Percentiles rank a stretch among this genome's conserved stretches.
Conservation (phyloP, 1,140 invertebrate genomes). For the Sitobion miscanthi region DNA sequence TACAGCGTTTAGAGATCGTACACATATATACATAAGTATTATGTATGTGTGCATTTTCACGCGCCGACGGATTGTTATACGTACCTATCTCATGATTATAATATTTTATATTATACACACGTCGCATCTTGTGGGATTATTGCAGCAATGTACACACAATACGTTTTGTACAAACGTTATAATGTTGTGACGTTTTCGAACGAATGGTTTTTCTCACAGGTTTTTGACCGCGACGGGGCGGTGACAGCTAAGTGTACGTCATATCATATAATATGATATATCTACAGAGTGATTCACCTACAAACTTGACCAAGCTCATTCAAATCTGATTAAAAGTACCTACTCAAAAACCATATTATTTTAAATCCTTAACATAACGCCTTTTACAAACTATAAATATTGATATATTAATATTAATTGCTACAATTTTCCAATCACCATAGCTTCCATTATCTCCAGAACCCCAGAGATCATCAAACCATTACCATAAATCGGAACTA, state of each 20-base stretch:
- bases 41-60: not conserved
- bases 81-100: slow-evolving; percentile 11
- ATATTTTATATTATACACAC: not conserved
- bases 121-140: not conserved
- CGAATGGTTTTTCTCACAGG: slow-evolving; percentile 12
- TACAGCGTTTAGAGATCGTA: not conserved
- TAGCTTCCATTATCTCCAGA: not conserved
- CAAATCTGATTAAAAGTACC: not conserved
- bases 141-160: not conserved
- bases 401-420: not conserved
- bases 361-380: not conserved
- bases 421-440: not conserved
- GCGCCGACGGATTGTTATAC: not conserved
- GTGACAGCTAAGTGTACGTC: not conserved
- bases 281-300: too few species aligned
- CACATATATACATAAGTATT: not conserved
- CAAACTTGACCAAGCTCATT: not conserved
- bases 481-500: not conserved
- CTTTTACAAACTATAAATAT: not conserved
- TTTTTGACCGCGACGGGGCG: not conserved
- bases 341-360: not conserved
- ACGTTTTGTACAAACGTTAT: not conserved
- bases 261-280: not conserved
- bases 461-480: not conserved
- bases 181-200: not conserved